Conservation (phyloP, 2,797 vertebrate species). For the Cercopithecus neglectus region DNA sequence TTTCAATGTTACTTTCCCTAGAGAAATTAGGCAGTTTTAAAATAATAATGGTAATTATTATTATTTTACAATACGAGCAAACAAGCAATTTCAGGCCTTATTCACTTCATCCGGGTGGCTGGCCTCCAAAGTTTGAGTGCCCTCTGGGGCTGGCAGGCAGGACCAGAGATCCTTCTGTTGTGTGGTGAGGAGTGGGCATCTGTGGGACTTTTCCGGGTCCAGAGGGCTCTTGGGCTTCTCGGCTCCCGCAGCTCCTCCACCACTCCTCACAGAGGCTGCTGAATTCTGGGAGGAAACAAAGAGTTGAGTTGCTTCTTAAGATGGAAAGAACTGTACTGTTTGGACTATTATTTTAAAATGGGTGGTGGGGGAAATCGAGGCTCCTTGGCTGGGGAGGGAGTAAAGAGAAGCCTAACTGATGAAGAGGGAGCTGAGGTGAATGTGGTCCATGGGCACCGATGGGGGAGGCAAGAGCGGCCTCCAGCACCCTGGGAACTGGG, state of each 20-base stretch:
- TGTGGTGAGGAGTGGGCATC: not conserved
- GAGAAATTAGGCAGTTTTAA: not conserved
- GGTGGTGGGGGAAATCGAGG: not conserved
- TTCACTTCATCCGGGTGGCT: not conserved
- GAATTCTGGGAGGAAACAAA: slow-evolving; percentile 27
- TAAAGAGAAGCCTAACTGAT: not conserved
- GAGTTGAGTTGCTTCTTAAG: not conserved
- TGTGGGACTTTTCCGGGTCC: not conserved
- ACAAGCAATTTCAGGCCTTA: slow-evolving; percentile 25
- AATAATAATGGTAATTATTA: not conserved
- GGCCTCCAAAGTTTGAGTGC: slow-evolving; percentile 17
- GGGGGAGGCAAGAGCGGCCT: not conserved
- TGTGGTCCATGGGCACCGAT: not conserved
- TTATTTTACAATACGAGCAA: not conserved
- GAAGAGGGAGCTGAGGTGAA: not conserved
- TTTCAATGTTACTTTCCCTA: not conserved
- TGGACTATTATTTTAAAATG: slow-evolving; percentile 17
- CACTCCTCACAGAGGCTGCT: not conserved
- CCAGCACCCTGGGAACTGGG: not conserved
- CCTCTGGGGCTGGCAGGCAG: not conserved
- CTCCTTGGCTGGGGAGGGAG: not conserved
- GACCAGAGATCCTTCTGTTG: not conserved
- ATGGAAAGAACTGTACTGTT: not conserved
- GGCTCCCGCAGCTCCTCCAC: not conserved
- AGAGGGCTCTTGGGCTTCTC: not conserved